phyloP scores from a whole-genome alignment of 2,113 vertebrate species.

The Alouatta palliata region DNA sequence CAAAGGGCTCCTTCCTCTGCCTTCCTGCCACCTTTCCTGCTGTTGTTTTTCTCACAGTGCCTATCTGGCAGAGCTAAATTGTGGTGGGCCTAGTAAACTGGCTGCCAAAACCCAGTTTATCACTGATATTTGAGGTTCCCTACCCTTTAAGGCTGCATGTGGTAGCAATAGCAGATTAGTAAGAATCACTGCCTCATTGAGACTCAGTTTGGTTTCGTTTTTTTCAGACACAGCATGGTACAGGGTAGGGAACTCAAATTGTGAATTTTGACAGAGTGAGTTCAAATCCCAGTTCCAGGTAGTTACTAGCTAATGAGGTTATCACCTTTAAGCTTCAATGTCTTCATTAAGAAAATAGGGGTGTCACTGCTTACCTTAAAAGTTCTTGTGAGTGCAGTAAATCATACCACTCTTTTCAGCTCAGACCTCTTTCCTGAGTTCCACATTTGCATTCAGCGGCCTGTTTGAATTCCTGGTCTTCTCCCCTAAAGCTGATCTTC shows the following conservation, averaged over 20 bases:
- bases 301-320: not conserved
- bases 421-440: not conserved
- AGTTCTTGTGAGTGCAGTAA: not conserved
- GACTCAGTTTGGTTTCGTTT: not conserved
- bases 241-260: not conserved
- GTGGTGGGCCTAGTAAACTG: not conserved
- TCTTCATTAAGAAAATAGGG: not conserved
- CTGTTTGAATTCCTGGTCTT: not conserved
- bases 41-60: not conserved
- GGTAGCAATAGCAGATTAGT: not conserved
- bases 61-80: not conserved
- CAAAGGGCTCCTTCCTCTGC: not conserved
- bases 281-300: not conserved
- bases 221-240: not conserved
- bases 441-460: not conserved
- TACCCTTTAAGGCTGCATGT: not conserved
- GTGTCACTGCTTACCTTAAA: not conserved
- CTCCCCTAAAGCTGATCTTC: not conserved
- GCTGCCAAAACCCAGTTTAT: not conserved
- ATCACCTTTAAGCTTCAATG: not conserved
- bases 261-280: not conserved
- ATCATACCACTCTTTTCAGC: not conserved
- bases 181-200: not conserved
- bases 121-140: not conserved
- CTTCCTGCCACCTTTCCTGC: not conserved